Base-by-base conservation (phyloP, 2,113 vertebrate genomes). In the Gymnorhina tibicen region DNA sequence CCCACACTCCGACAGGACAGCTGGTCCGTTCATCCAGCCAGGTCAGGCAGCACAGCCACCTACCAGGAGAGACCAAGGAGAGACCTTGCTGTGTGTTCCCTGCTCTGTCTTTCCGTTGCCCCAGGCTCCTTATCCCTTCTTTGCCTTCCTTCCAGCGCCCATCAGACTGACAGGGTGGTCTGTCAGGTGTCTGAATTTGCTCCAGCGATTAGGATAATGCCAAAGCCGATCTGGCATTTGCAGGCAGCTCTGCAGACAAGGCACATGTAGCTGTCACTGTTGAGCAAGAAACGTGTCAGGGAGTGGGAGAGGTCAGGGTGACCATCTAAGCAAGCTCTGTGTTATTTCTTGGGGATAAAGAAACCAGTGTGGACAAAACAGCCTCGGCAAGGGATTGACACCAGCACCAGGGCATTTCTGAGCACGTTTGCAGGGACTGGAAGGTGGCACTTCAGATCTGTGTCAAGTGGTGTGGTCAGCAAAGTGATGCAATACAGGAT, bases 121-220 rank as follows among this genome's bases (percentile, higher is more conserved):
- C 81, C 28, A 24, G 21, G n/a, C 50, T 64, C 64, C 32, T 96
- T 52, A 85, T 87, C 80, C 70, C 80, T 78, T 59, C 78, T 81
- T 74, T 82, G 59, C 90, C 96, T 96, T 98, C 99, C 99, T 99
- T 96, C 98, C 99, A 60, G 98, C 97, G 52, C 98, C 98, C 2
- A 92, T 98, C 94, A 99, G 53, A 46, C 98, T 98, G 27, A 98
- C 97, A 1, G 99, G 98, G 87, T 98, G 98, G 73, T 99, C 98
- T 82, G 98, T 97, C 93, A 99, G 95, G 91, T 98, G 97, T 75
- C 97, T 98, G 96, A 99, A 98, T 97, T 98, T 99, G 95, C 96
- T 98, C 59, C 98, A 97, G 87, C 72, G 92, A 53, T 97, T 32
- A 11, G 98, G 97, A 83, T 99, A 98, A 96, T 98, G 98, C 99